phyloP scores from a whole-genome alignment of 1,140 invertebrate genomes.

The Drosophila sulfurigaster region DNA sequence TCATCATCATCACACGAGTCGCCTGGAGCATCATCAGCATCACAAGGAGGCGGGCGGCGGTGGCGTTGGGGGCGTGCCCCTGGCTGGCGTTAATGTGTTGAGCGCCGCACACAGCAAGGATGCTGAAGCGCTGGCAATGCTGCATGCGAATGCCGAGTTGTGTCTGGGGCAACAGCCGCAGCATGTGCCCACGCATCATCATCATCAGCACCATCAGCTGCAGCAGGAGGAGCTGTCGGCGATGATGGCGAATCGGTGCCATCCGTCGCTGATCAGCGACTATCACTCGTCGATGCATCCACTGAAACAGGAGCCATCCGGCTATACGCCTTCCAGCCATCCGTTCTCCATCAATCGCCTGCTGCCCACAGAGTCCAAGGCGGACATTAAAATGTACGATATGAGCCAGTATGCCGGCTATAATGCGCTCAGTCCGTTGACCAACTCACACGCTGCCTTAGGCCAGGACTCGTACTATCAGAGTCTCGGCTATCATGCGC shows the following conservation, averaged over 20 bases:
- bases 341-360: slow-evolving; percentile 97
- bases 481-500: slow-evolving; percentile 90
- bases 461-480: slow-evolving; percentile 93
- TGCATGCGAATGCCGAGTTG: slow-evolving; percentile 85
- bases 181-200: slow-evolving; percentile 85
- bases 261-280: slow-evolving; percentile 86
- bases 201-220: slow-evolving; percentile 85
- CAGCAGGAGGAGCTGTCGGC: slow-evolving; percentile 88
- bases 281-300: slow-evolving; percentile 89
- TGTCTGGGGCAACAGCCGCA: slow-evolving; percentile 85
- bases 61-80: slow-evolving; percentile 60
- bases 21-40: slow-evolving; percentile 85
- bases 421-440: slow-evolving; percentile 87
- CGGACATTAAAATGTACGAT: slow-evolving; percentile 93
- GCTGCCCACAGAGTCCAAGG: slow-evolving; percentile 93
- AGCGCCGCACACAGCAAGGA: slow-evolving; percentile 84
- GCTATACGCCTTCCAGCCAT: slow-evolving; percentile 92
- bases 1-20: slow-evolving; percentile 85
- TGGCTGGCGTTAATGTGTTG: slow-evolving; percentile 68
- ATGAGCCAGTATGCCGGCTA: slow-evolving; percentile 89
- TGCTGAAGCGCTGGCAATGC: slow-evolving; percentile 87
- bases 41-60: slow-evolving; percentile 77
- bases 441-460: slow-evolving; percentile 88
- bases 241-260: slow-evolving; percentile 88
- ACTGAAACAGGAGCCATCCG: slow-evolving; percentile 91